Evolutionary conservation across 2,888 invertebrate genomes (phyloP), one percentile per base, ranked within the genome.

Genomic region (Diogma glabrata): DNA sequence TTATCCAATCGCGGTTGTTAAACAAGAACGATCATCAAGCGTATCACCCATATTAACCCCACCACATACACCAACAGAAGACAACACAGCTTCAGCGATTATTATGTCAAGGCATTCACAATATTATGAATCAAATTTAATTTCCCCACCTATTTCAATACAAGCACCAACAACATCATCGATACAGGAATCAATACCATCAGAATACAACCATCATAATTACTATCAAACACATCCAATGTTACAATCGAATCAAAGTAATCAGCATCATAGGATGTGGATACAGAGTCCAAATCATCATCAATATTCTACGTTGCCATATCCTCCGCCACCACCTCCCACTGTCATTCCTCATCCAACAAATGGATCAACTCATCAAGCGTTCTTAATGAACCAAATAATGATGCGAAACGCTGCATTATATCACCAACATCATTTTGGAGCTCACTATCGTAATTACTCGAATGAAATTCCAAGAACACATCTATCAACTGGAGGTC

Each of bases 51-150:
- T 84, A 59, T 72, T 84, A 57, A 84, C 84, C 57, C 84, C 84
- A 40, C 84, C 84, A 12, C 81, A 80, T 59, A 84, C 84, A 59
- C 84, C 84, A 62, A 83, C 84, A 50, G 82, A 76, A 59, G 69
- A 69, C 57, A 53, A 24, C 47, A 36, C 53, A 33, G 40, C 46
- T 28, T 19, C 46, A 17, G 28, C 53, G 2, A 49, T 24, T 23
- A 9, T 46, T 10, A 14, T 24, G 14, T 26, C 46, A 16, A 22
- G 30, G 28, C 33, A 47, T 43, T 24, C 38, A 19, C 47, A 40
- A 36, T 17, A 20, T 17, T 23, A 19, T 20, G 47, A 47, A 47
- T 22, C 47, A 3, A 46, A 16, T 10, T 24, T 24, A 46, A 4
- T 17, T 23, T 20, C 26, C 3, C 14, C 52, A 50, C n/a, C 40